Evolutionary conservation across 1,140 invertebrate genomes (phyloP), one percentile per base, ranked within the genome.

Genomic region (Helicoverpa zea): DNA sequence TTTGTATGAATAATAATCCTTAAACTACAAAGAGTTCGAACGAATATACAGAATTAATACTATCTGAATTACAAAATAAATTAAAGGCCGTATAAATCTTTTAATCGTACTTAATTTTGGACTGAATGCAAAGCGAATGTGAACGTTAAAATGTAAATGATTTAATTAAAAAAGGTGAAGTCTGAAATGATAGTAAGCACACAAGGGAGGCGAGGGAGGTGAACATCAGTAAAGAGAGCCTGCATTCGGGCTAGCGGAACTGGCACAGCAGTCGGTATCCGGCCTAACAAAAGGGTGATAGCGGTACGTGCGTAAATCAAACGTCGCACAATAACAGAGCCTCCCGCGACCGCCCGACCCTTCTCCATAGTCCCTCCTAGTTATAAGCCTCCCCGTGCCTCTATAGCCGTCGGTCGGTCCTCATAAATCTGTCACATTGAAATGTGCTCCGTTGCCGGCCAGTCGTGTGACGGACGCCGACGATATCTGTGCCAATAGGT

Each of bases 231-330:
- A 87, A 83, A 85, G 81, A 86, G 81, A 82, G 77, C 75, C 79
- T 89, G 86, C 86, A 87, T 87, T 86, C 84, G 83, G 85, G 86
- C 83, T 85, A 84, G 79, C 89, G 85, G 85, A 89, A 89, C 86
- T 88, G 84, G 86, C 86, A 88, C 88, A 88, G 88, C 86, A 90
- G 87, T 90, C 90, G 87, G 91, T 91, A 89, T 92, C 88, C 89
- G 86, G 84, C 84, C 88, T 89, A 90, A 94, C 92, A 94, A 94
- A 92, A 94, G 92, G 91, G 92, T 92, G 91, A 92, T 94, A 94
- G 91, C 91, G 89, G 89, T 91, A 89, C 89, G 90, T 92, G 91
- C 91, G 91, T 94, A 94, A 94, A 94, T 94, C 92, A 94, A 93
- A 91, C 91, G 91, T 90, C 89, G 91, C 86, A 94, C 92, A 94